These are phyloP conservation scores for Bellardia bayeri DNA, from an alignment of 2,888 invertebrate genomes.

Conservation along the genomic window DNA sequence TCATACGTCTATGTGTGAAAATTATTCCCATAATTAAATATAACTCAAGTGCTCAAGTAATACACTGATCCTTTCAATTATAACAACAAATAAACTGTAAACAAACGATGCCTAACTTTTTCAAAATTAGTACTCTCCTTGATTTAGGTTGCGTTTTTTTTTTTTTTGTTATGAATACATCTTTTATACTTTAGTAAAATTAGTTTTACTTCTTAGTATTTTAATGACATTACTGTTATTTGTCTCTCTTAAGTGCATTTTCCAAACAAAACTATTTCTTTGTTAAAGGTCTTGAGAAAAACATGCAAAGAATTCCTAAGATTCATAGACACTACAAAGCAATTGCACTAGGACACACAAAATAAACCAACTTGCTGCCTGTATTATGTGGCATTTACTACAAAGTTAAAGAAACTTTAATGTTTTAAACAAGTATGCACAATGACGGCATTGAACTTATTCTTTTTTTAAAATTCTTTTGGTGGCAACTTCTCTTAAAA, in stretches of 20 bases:
- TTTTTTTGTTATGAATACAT: too few relatives aligned
- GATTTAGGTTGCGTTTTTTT: too few relatives aligned
- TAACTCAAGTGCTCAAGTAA: conserved; percentile 22
- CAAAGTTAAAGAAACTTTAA: conserved; percentile 44
- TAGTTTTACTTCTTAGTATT: conserved; percentile 8
- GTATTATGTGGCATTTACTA: conserved; percentile 34
- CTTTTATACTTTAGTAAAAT: not conserved
- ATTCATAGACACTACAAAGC: conserved; percentile 45
- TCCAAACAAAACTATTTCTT: not conserved
- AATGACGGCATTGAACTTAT: conserved; percentile 67
- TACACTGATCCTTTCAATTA: not conserved
- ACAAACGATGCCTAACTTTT: too few relatives aligned
- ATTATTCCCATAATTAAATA: conserved; percentile 5
- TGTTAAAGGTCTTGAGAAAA: too few relatives aligned
- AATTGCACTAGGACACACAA: conserved; percentile 7
- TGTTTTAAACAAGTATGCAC: conserved; percentile 10
- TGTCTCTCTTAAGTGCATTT: too few relatives aligned
- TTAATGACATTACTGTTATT: not conserved
- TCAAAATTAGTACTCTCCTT: too few relatives aligned
- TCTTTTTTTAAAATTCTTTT: conserved; percentile 62
- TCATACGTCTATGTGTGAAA: not conserved
- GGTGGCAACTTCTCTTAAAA: conserved; percentile 24
- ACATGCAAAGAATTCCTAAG: conserved; percentile 18
- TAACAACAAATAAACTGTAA: too few relatives aligned
- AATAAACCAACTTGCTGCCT: not conserved